Conservation (phyloP, 2,113 vertebrate genomes). For the Thinocorus orbignyianus region DNA sequence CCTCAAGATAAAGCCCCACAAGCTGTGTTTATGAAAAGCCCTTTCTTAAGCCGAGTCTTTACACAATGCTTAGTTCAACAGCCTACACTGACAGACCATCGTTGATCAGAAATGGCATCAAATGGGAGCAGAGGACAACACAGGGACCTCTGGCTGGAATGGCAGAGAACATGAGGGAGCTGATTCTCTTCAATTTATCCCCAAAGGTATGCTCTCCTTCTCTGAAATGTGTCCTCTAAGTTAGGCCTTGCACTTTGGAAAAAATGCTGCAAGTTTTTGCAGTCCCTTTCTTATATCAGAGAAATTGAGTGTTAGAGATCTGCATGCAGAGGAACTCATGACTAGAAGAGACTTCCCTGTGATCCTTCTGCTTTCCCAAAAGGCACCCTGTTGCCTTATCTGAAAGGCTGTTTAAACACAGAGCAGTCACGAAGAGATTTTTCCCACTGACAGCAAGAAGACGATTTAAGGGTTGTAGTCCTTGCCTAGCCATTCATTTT, state of each 20-base stretch:
- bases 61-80: not conserved
- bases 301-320: not conserved
- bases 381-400: not conserved
- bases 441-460: not conserved
- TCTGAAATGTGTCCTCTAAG: not conserved
- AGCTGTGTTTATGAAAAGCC: not conserved
- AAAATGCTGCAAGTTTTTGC: not conserved
- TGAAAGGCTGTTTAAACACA: not conserved
- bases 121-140: not conserved
- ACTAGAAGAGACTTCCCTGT: not conserved
- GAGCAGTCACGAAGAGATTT: not conserved
- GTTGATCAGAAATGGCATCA: not conserved
- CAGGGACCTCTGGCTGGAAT: not conserved
- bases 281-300: not conserved
- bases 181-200: not conserved
- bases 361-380: not conserved
- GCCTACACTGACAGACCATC: not conserved
- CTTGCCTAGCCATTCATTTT: not conserved
- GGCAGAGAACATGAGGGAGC: not conserved
- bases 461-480: not conserved
- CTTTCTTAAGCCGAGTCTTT: not conserved
- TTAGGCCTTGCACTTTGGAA: not conserved
- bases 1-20: not conserved
- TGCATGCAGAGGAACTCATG: not conserved
- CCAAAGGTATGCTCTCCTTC: not conserved